Conservation (phyloP, 2,888 invertebrate genomes). For the Pheosia gnoma region DNA sequence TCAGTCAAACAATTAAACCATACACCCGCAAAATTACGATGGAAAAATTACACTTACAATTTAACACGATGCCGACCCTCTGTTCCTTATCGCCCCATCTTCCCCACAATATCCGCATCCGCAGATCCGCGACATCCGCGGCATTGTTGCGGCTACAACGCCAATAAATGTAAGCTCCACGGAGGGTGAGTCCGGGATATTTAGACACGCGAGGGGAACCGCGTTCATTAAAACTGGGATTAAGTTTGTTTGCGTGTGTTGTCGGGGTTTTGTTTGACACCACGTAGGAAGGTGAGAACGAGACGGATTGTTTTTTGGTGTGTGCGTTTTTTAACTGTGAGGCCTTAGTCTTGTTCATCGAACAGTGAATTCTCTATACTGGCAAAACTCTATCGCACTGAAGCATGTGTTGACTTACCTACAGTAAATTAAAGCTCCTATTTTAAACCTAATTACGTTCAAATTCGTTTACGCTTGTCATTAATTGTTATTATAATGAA, state of each 20-base stretch:
- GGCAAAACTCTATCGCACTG: too few species aligned
- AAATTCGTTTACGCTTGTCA: too few species aligned
- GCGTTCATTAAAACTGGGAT: conserved; percentile 58
- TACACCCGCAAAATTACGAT: conserved; percentile 24
- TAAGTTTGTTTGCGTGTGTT: conserved; percentile 38
- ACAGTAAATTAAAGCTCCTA: too few species aligned
- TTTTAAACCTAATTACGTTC: too few species aligned
- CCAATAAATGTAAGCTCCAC: conserved; percentile 42
- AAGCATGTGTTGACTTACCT: too few species aligned
- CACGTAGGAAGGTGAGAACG: not conserved
- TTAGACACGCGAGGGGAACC: conserved; percentile 36
- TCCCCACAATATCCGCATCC: conserved; percentile 45
- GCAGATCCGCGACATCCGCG: conserved; percentile 17
- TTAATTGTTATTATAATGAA: too few species aligned
- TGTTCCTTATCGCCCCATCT: conserved; percentile 37
- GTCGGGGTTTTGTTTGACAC: conserved; percentile 1
- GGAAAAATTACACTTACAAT: conserved; percentile 39
- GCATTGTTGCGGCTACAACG: conserved; percentile 45
- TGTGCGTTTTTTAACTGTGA: not conserved
- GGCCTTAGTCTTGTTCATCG: too few species aligned
- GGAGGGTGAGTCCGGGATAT: conserved; percentile 22
- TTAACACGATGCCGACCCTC: conserved; percentile 26
- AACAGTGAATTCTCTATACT: too few species aligned
- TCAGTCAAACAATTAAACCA: conserved; percentile 20
- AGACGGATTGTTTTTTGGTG: not conserved